Evolutionary conservation across 2,888 invertebrate species (phyloP).

Genomic region (Tetragonisca angustula): DNA sequence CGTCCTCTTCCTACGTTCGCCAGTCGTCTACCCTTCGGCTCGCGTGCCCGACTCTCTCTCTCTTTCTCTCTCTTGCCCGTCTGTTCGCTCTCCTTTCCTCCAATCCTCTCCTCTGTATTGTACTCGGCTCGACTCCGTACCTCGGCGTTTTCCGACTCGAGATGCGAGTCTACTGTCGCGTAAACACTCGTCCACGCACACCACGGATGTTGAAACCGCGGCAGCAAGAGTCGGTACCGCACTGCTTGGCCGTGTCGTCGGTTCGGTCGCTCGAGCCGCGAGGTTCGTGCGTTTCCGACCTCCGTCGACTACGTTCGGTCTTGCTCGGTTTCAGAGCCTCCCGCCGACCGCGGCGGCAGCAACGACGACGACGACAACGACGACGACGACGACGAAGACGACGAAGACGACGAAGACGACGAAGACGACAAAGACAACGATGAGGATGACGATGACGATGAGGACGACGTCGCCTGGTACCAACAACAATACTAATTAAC

Average conservation of each 20-base stretch:
- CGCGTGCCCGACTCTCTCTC: background rate
- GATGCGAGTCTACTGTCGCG: slow-evolving; percentile 50
- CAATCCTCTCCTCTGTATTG: background rate
- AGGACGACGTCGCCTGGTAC: background rate
- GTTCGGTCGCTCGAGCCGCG: slow-evolving; percentile 69
- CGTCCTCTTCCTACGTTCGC: slow-evolving; percentile 20
- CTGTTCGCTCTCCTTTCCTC: background rate
- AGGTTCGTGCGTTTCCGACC: slow-evolving; percentile 71
- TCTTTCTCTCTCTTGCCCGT: background rate
- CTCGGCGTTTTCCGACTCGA: slow-evolving; percentile 32
- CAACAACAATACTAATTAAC: background rate
- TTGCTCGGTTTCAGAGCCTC: slow-evolving; percentile 68
- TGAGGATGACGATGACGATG: background rate
- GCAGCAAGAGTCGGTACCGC: slow-evolving; percentile 75
- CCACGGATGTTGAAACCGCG: slow-evolving; percentile 64
- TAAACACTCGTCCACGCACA: slow-evolving; percentile 70
- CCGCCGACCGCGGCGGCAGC: slow-evolving; percentile 48
- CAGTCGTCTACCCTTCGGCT: background rate
- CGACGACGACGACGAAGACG: slow-evolving; percentile 3
- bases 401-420: background rate
- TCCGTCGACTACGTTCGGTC: slow-evolving; percentile 58
- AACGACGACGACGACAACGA: slow-evolving; percentile 14
- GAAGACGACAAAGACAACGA: slow-evolving; percentile 17
- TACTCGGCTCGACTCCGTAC: slow-evolving; percentile 18
- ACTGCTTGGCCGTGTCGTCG: slow-evolving; percentile 72